Conservation (phyloP, 2,888 invertebrate species). For the Agriotes lineatus region DNA sequence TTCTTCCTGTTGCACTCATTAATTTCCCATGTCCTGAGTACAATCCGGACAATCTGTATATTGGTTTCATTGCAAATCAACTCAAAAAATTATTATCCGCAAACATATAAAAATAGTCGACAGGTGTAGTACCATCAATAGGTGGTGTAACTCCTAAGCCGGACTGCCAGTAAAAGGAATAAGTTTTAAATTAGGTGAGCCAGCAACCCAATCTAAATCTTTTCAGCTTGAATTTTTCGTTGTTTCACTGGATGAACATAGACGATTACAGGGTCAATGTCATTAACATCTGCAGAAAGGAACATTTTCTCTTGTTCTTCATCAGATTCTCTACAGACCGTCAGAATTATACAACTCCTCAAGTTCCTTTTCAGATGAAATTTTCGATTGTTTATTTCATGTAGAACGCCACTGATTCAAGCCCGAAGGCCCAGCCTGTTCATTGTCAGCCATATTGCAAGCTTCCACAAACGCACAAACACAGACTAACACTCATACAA, state of each 20-base stretch:
- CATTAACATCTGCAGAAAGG: background rate
- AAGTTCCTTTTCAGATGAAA: too few relatives aligned
- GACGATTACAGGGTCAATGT: background rate
- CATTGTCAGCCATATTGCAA: too few relatives aligned
- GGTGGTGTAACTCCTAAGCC: background rate
- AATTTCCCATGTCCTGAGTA: too few relatives aligned
- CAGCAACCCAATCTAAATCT: constrained; percentile 4
- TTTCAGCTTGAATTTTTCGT: background rate
- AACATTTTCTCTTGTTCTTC: background rate
- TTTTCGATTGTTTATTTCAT: too few relatives aligned
- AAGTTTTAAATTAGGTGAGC: background rate
- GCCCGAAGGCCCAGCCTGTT: too few relatives aligned
- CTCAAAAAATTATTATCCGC: background rate
- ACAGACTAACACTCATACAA: too few relatives aligned
- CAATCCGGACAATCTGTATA: too few relatives aligned
- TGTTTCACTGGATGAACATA: background rate
- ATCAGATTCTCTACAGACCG: background rate
- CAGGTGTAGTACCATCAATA: background rate
- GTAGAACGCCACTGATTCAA: too few relatives aligned
- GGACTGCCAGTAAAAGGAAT: background rate
- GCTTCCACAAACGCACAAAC: too few relatives aligned
- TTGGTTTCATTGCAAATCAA: too few relatives aligned
- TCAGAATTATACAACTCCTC: too few relatives aligned
- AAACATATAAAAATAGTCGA: background rate
- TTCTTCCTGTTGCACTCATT: too few relatives aligned